phyloP scores from a whole-genome alignment of 2,113 vertebrate genomes.

The Oceanites oceanicus region DNA sequence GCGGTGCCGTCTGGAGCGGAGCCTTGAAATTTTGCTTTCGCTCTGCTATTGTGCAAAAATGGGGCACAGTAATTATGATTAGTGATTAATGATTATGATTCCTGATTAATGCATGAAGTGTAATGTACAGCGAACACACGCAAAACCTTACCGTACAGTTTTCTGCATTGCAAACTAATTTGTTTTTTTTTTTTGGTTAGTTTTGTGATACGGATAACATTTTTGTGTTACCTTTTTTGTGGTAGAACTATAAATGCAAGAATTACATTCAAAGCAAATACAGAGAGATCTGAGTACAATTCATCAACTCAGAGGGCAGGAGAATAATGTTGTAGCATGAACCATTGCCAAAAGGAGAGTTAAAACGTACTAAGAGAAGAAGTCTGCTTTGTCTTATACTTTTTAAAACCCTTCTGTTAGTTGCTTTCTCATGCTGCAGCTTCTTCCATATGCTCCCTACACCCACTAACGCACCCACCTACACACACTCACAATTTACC shows the following conservation, averaged over 20 bases:
- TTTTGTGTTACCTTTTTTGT: neutral
- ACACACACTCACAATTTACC: slow-evolving; percentile 54
- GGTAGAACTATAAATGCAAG: neutral
- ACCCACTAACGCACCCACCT: slow-evolving; percentile 44
- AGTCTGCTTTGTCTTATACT: slow-evolving; percentile 21
- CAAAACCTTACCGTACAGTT: accelerated
- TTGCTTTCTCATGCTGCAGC: slow-evolving; percentile 18
- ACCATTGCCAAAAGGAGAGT: neutral
- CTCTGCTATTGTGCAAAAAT: accelerated
- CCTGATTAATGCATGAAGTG: accelerated
- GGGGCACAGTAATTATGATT: accelerated
- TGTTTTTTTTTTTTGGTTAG: no score
- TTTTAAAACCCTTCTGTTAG: neutral
- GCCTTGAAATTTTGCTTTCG: accelerated
- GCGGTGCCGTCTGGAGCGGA: no score
- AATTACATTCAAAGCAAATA: neutral
- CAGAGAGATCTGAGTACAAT: neutral
- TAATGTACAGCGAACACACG: accelerated
- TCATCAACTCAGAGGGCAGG: neutral
- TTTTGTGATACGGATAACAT: neutral
- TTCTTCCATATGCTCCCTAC: slow-evolving; percentile 51
- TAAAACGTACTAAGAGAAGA: neutral
- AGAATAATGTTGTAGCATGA: neutral
- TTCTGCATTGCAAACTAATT: neutral
- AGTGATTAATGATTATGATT: accelerated